Evolutionary conservation across 2,113 vertebrate genomes (phyloP).

Genomic region (Petrocephalus zakoni): DNA sequence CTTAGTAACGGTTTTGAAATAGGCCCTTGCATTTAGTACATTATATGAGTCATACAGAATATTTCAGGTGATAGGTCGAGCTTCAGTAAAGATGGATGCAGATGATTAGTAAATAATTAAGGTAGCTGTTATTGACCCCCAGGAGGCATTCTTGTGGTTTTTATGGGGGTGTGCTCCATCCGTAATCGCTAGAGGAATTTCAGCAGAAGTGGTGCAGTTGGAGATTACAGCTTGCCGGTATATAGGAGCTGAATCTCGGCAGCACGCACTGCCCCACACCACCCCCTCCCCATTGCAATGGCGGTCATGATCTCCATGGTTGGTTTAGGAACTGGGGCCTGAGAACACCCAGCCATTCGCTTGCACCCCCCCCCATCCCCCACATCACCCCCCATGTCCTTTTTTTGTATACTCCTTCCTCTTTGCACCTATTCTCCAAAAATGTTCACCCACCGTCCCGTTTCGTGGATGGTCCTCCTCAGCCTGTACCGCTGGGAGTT

Average conservation of each 20-base stretch:
- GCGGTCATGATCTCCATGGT: conserved; percentile 41
- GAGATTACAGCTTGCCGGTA: neutral
- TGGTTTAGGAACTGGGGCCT: conserved; percentile 41
- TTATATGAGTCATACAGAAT: neutral
- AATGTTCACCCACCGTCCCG: conserved; percentile 25
- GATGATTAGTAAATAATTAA: neutral
- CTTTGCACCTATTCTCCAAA: conserved; percentile 21
- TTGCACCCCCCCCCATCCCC: neutral
- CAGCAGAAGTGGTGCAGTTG: neutral
- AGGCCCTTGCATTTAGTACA: neutral
- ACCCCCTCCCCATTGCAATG: conserved; percentile 22
- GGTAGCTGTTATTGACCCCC: neutral
- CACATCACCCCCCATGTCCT: conserved; percentile 8
- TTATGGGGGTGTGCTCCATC: neutral
- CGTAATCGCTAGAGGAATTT: neutral
- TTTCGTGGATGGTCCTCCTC: neutral
- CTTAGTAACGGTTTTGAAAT: neutral
- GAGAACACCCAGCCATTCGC: conserved; percentile 40
- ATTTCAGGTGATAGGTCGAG: neutral
- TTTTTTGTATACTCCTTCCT: neutral
- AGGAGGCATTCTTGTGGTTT: neutral
- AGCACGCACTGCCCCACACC: neutral
- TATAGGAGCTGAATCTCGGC: neutral
- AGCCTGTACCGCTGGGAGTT: neutral
- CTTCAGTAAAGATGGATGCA: neutral